Evolutionary conservation across 2,888 invertebrate genomes (phyloP), one percentile per base, ranked within the genome.

Genomic region (Spisula subtruncata): DNA sequence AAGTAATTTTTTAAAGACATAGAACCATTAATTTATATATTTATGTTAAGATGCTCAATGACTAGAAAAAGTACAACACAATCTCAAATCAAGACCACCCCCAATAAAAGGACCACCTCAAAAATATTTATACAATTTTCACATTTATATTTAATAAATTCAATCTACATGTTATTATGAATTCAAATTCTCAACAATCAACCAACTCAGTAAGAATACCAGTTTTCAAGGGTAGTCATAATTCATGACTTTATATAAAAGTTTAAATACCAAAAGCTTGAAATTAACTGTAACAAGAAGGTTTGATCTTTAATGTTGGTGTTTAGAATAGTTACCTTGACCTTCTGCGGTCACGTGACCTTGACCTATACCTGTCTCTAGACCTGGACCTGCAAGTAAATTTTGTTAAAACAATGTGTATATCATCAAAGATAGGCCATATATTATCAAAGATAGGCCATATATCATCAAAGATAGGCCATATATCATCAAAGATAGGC

Each of bases 311-410:
- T 14, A 51, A 51, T 16, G 1, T 51, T 12, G 12, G 12, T 16
- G 5, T 8, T 81, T 18, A 81, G 16, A 20, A 81, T 51, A 46
- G 4, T 56, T 29, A 82, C 84, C 85, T 89, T 85, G 81, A 89
- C 81, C 85, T 85, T 46, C 51, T 81, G 32, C 90, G 71, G 41
- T 90, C 90, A 81, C 84, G 86, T 87, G 90, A 90, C 85, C 88
- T 86, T 87, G 88, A 88, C 32, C 85, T 84, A 41, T 87, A 80
- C n/a, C 89, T 88, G 48, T 89, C 89, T 71, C 89, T 71, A 79
- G 91, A 91, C 85, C 91, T 89, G 51, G 87, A 91, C 85, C 89
- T 91, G 89, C 16, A 91, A 90, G 75, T 83, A 90, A 88, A 25
- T 66, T 6, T 35, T 48, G 25, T 46, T 81, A 14, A 81, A 46